Base-by-base conservation (phyloP, 2,113 vertebrate genomes). In the Thunnus thynnus region DNA sequence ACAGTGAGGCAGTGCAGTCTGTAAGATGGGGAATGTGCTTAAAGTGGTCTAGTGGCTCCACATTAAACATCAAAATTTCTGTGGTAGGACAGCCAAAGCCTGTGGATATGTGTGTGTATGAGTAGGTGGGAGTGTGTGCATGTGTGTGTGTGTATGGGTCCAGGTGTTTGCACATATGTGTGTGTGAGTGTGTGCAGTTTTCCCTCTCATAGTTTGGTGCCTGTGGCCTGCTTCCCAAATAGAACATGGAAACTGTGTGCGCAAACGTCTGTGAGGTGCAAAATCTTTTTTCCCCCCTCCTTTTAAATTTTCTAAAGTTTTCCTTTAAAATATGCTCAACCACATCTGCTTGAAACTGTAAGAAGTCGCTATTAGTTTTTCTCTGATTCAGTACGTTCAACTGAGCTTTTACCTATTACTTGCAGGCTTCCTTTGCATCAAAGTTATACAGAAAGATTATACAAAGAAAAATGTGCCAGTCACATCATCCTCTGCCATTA, bases 11-110 rank as follows among this genome's bases (percentile, higher is more conserved):
- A 84, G 57, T 44, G 54, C 63, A 78, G 54, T 76, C 70, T 89
- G 67, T 75, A 72, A 72, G 57, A 88, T 70, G 22, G 75, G 69
- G 80, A 82, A 91, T 88, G 73, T 84, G 72, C 86, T 89, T 90
- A 86, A 91, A 86, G 83, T 69, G 86, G 84, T 77, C 55, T 75
- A 65, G 82, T 79, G 68, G 79, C 78, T 90, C 76, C 60, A 82
- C 58, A 82, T 87, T 78, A 88, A 73, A 89, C 74, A 69, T 81
- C 63, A 89, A 58, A 75, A 92, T 77, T 83, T 78, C 80, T 89
- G 87, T 89, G 87, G 86, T 83, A 75, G 81, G 63, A 82, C 78
- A 84, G 17, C 83, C 70, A 12, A 20, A 32, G 13, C 55, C 52
- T 68, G 44, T 69, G 65, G 47, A 68, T 76, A 47, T 74, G 70